Evolutionary conservation across 37 sponge, comb jelly and placozoan species (phyloP), one percentile per base, ranked within the genome.

Genomic region (Eunapius fragilis): DNA sequence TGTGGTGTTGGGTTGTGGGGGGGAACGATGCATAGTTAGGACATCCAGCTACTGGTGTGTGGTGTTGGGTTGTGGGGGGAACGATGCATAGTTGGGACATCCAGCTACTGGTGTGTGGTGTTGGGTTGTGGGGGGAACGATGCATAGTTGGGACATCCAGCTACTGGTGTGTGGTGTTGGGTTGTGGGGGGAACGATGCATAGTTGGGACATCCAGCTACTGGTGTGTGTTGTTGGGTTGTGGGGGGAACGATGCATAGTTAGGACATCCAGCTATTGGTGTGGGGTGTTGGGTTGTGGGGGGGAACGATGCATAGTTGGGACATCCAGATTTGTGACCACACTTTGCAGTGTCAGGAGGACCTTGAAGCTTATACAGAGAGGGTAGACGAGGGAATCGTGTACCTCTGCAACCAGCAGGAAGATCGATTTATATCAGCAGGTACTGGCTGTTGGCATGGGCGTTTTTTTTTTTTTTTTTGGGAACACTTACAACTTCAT

Each of bases 351-450:
- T 76, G 77, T 76, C 25, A 76, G 19, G 10, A 37, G 47, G 33
- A 36, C 25, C 24, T 76, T 76, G 77, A 76, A 25, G 33, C 77
- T 17, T 58, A 11, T 19, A 58, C 19, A 58, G 58, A 17, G 6
- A 17, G 47, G 7, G 58, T 11, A 19, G 26, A 32, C 9, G 80
- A 13, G 5, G 49, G 28, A 79, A 67, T 38, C 14, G 75, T 89
- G 24, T 84, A 69, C 74, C 85, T 89, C 2, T 72, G 73, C 68
- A 89, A 89, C 68, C 50, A 49, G 74, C 19, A 38, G 12, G 32
- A 79, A 28, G 89, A 73, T 17, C 69, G 37, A 3, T 23, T 84
- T 72, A 89, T 89, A 35, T 89, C 89, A 0, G 25, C 84, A 38
- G 87, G 87, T 86, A 37, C 30, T 24, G 23, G 0, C 7, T 75